phyloP scores from a whole-genome alignment of 1,140 invertebrate genomes.

The Dermatophagoides farinae region DNA sequence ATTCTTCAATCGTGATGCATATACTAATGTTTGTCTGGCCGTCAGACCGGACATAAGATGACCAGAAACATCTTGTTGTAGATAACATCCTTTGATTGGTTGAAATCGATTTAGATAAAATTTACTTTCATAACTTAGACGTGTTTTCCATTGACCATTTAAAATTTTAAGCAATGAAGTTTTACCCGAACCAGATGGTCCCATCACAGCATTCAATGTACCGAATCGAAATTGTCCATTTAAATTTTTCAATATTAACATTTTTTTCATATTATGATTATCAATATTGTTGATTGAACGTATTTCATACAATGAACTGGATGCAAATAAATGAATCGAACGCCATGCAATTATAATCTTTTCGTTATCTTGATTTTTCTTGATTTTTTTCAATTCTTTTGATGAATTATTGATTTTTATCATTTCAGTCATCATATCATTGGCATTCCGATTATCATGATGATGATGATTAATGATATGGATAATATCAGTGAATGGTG shows the following conservation, averaged over 20 bases:
- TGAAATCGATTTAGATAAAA: not conserved
- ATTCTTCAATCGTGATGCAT: not conserved
- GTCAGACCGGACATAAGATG: slow-evolving; percentile 17
- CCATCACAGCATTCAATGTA: not conserved
- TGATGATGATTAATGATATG: too few species aligned
- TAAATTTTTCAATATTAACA: not conserved
- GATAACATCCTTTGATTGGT: not conserved
- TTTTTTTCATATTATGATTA: not conserved
- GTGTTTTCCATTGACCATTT: not conserved
- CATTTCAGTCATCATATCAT: too few species aligned
- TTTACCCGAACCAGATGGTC: not conserved
- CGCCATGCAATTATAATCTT: too few species aligned
- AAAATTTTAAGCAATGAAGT: not conserved
- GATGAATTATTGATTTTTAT: too few species aligned
- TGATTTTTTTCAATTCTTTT: too few species aligned
- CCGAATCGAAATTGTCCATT: not conserved
- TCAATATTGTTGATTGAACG: too few species aligned
- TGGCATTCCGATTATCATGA: too few species aligned
- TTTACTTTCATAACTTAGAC: not conserved
- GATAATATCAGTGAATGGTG: too few species aligned
- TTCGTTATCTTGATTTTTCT: too few species aligned
- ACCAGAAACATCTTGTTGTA: not conserved
- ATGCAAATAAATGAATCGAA: too few species aligned
- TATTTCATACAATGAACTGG: too few species aligned
- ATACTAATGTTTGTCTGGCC: slow-evolving; percentile 19